Base-by-base conservation (phyloP, 2,113 vertebrate genomes). In the Neolamprologus variostigma region DNA sequence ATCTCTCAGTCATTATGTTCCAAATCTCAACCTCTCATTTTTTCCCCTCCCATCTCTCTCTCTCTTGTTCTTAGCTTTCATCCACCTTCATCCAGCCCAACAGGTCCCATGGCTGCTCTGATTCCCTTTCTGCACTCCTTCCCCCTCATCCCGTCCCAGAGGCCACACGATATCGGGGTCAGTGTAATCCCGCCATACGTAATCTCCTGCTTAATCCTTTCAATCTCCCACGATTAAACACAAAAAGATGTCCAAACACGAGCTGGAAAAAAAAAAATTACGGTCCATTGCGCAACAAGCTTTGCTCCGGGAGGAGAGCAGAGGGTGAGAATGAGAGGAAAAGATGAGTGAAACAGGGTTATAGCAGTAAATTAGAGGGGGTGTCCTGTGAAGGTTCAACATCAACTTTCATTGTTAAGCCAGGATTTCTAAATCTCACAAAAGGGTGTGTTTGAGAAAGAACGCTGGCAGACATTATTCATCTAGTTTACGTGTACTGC, bases 181-280 rank as follows among this genome's bases (percentile, higher is more conserved):
- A 93, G 93, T 84, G 91, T 95, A 95, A 95, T 95, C 94, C 88
- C 50, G 84, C 89, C 78, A 54, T 91, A 88, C 42, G 83, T 94
- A 96, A 96, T 95, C 93, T 91, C 84, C 90, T 51, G 17, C 6
- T 85, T 94, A 96, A 94, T 96, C 96, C 95, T 85, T 87, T 91
- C 92, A 94, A 93, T 94, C 94, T 91, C 92, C 63, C 84, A 89
- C 33, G 90, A 95, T 95, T 95, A 95, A 95, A 94, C 86, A 93
- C 85, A 93, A 95, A 95, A 95, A 96, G 86, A 93, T 92, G 93
- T 94, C 89, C 21, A 47, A 91, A 93, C 89, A 91, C 88, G 93
- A 93, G 86, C 81, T 63, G 37, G 86, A 81, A 92, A 73, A 37
- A 45, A 45, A 37, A 68, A 91, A 90, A 88, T 85, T 16, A 86